phyloP scores from a whole-genome alignment of 2,888 invertebrate species.

The Ectropis crepuscularia region DNA sequence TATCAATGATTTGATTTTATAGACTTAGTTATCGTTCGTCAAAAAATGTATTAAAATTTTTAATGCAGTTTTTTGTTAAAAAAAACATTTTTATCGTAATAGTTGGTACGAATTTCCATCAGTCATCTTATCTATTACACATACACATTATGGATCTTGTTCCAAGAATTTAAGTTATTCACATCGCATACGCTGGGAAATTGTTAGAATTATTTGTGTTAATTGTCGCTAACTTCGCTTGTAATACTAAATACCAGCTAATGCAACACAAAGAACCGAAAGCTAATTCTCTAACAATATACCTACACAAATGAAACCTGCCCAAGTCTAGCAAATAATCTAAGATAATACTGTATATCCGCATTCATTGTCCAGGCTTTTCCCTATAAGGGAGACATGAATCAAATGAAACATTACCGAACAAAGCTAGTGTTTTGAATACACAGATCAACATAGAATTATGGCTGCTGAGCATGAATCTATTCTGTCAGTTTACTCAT shows the following conservation, averaged over 20 bases:
- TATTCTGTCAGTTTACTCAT: background rate
- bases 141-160: too few relatives aligned
- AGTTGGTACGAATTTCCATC: too few relatives aligned
- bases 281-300: background rate
- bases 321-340: constrained; percentile 10
- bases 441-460: constrained; percentile 38
- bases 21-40: background rate
- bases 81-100: too few relatives aligned
- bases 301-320: background rate
- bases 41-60: too few relatives aligned
- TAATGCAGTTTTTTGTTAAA: too few relatives aligned
- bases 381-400: constrained; percentile 25
- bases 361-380: constrained; percentile 21
- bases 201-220: too few relatives aligned
- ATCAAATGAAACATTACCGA: constrained; percentile 27
- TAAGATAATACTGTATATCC: constrained; percentile 26
- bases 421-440: constrained; percentile 35
- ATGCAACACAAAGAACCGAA: background rate
- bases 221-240: too few relatives aligned
- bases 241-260: too few relatives aligned
- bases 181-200: too few relatives aligned
- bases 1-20: background rate
- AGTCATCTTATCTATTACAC: too few relatives aligned
- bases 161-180: too few relatives aligned
- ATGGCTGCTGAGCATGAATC: constrained; percentile 29